Base-by-base conservation (phyloP, 2,113 vertebrate species). In the Hymenochirus boettgeri region DNA sequence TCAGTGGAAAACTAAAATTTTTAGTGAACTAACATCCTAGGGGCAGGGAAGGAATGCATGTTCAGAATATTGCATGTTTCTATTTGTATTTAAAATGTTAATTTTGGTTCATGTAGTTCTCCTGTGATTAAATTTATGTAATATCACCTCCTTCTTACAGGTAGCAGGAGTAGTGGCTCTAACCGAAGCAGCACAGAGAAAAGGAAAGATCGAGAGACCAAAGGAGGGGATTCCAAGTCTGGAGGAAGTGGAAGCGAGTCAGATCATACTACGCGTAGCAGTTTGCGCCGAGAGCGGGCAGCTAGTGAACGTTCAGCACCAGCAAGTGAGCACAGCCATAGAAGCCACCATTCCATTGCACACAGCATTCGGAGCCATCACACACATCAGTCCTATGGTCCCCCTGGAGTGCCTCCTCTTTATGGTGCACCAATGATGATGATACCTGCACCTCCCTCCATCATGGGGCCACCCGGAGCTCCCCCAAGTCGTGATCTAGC, bases 161-260 rank as follows among this genome's bases (percentile, higher is more conserved):
- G 93, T 76, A 98, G 91, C 73, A 84, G 83, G 50, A 98, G 95
- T 83, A 93, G 93, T 0, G 89, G 89, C 27, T 98, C 95, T 0
- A 93, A 96, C 79, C 88, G 89, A 55, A 95, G 93, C 0, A 87
- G 86, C 45, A 87, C 82, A 0, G 91, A 91, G 77, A 86, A 82
- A 62, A 79, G 82, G 62, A 91, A 87, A 77, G 87, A 89, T 53
- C 87, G 79, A 75, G 88, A 79, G 62, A 60, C 77, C 25, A 90
- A 86, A 73, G 64, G 80, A 0, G 88, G 80, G 19, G 89, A 89
- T 66, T 84, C 83, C 1, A 98, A 93, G 74, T 95, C 89, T 0
- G 90, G 87, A 0, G 93, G 92, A 71, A 95, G 89, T 0, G 92
- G 88, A 35, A 91, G 90, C 0, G 88, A 93, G 73, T 90, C 88